Evolutionary conservation across 1,140 invertebrate species (phyloP).

Genomic region (Tribolium madens): DNA sequence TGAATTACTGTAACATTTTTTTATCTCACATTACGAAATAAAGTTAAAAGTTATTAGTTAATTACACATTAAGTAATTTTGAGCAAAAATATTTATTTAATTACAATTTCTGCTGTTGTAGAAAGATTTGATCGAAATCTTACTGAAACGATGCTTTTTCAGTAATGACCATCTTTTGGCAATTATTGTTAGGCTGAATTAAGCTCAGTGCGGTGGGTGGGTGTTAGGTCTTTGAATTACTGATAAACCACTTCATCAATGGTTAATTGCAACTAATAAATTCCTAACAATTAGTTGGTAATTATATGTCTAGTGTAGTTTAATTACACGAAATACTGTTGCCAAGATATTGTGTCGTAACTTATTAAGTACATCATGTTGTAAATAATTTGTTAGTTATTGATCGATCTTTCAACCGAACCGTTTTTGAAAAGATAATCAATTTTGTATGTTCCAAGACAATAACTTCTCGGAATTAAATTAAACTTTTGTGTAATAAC

Average conservation of each 20-base stretch:
- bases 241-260: slow-evolving; percentile 18
- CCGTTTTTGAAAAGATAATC: not conserved
- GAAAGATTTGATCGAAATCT: not conserved
- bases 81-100: not conserved
- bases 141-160: not conserved
- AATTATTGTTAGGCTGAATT: not conserved
- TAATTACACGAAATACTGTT: slow-evolving; percentile 24
- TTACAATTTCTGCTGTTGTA: not conserved
- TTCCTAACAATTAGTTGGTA: slow-evolving; percentile 14
- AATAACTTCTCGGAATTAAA: not conserved
- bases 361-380: slow-evolving; percentile 1
- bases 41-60: too few species aligned
- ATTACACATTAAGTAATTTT: too few species aligned
- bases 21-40: not conserved
- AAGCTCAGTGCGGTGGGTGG: not conserved
- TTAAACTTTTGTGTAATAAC: slow-evolving; percentile 39
- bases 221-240: not conserved
- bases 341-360: not conserved
- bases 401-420: slow-evolving; percentile 2
- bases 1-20: not conserved
- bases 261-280: slow-evolving; percentile 21
- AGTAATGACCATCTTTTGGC: not conserved
- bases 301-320: not conserved
- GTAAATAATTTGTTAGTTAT: slow-evolving; percentile 1
- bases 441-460: slow-evolving; percentile 1